Base-by-base conservation (phyloP, 2,113 vertebrate genomes). In the Dermatemys mawii region DNA sequence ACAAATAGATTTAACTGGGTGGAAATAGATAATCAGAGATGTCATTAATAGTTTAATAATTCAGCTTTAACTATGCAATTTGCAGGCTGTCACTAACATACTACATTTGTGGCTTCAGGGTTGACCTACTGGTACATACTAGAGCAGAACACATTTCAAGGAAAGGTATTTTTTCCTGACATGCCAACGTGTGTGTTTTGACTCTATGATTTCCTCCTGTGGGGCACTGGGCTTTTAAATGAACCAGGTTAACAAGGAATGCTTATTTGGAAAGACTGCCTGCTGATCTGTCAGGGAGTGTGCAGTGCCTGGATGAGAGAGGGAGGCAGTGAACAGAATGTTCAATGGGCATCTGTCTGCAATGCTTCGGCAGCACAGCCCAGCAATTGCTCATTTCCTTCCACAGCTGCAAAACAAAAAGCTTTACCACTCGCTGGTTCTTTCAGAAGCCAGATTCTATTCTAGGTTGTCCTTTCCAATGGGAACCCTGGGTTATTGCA, bases 151-250 rank as follows among this genome's bases (percentile, higher is more conserved):
- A 73, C 38, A 41, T 73, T 73, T 41, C 67, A 11, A 12, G 38
- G 38, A 73, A 73, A 11, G 41, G 79, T 86, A 67, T 44, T 88
- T 94, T 82, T 67, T 32, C 89, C 86, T 57, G 82, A 49, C 73
- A 70, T 76, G 48, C 67, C 86, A 88, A 79, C 55, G 82, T 88
- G 35, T 84, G 48, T 70, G 93, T 79, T 67, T 92, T 46, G 86
- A 70, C 50, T 38, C 9, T 84, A 87, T 95, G 83, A n/a, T 90
- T 93, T 95, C 89, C 67, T 90, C 38, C 94, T 76, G 76, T 5
- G 88, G 32, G 21, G 55, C 0, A 79, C 32, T 9, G 35, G 49
- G 26, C 60, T 84, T 88, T 78, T 54, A 76, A 84, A 79, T 32
- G 19, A 94, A 84, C 78, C 35, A 49, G 51, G 10, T 81, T 84